Evolutionary conservation across 2,113 vertebrate genomes (phyloP).

Genomic region (Thamnophis sirtalis): DNA sequence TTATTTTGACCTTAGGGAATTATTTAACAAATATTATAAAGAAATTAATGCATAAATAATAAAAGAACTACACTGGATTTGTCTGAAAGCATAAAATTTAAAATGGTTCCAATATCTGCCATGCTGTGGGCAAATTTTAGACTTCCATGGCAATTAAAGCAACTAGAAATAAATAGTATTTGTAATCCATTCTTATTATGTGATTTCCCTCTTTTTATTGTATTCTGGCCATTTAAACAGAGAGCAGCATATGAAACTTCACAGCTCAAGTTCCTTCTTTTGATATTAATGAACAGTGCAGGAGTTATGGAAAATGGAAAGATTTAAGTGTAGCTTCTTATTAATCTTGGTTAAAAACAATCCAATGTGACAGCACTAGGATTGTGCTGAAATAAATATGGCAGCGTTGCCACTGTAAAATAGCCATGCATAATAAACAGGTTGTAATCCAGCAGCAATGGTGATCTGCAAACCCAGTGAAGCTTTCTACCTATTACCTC

Average conservation of each 20-base stretch:
- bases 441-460: background rate
- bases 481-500: background rate
- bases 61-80: background rate
- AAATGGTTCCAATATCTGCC: background rate
- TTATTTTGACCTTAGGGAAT: background rate
- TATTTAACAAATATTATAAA: background rate
- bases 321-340: background rate
- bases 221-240: background rate
- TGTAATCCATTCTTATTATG: background rate
- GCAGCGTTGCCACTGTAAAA: background rate
- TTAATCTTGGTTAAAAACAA: background rate
- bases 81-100: background rate
- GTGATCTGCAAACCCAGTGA: background rate
- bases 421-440: background rate
- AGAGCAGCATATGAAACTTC: background rate
- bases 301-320: background rate
- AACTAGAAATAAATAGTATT: background rate
- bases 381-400: background rate
- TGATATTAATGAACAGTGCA: background rate
- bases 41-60: background rate
- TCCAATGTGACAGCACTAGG: background rate
- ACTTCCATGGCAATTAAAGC: background rate
- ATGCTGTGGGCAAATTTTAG: background rate
- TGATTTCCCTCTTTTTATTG: background rate
- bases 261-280: background rate